These are phyloP conservation scores for Aphyosemion australe DNA, from an alignment of 2,113 vertebrate genomes.

Conservation along the genomic window DNA sequence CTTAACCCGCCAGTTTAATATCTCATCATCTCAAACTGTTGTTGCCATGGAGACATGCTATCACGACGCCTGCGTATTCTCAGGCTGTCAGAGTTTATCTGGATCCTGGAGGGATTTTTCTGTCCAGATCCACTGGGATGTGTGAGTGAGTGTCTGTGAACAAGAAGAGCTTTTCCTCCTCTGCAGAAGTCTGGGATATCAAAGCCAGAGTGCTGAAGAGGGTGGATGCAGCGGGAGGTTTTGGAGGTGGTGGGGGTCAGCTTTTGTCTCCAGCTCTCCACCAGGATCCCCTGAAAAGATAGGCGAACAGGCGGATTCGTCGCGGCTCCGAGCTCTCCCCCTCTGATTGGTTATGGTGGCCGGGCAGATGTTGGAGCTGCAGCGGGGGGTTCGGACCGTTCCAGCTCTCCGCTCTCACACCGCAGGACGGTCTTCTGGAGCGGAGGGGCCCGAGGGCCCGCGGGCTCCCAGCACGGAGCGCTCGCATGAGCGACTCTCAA, in stretches of 20 bases:
- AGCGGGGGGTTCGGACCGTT: conserved; percentile 76
- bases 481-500: conserved; percentile 64
- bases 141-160: conserved; percentile 50
- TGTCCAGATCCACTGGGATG: conserved; percentile 75
- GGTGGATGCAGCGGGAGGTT: conserved; percentile 51
- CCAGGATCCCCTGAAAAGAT: conserved; percentile 82
- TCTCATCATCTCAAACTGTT: conserved; percentile 33
- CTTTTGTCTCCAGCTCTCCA: conserved; percentile 79
- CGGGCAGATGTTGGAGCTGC: conserved; percentile 80
- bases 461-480: conserved; percentile 11
- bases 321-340: conserved; percentile 63
- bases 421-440: conserved; percentile 52
- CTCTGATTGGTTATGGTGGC: conserved; percentile 73
- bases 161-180: conserved; percentile 67
- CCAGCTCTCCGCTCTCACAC: conserved; percentile 67
- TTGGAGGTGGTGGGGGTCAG: conserved; percentile 43
- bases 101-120: conserved; percentile 63
- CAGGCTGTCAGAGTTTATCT: conserved; percentile 52
- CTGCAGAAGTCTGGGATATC: conserved; percentile 83
- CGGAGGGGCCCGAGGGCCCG: conserved; percentile 50
- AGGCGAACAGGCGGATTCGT: conserved; percentile 78
- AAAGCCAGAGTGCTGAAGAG: conserved; percentile 72
- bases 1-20: conserved; percentile 1
- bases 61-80: conserved; percentile 50
- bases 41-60: conserved; percentile 29